These are phyloP conservation scores for Drosophila siamana DNA, from an alignment of 2,888 invertebrate genomes.

Conservation along the genomic window DNA sequence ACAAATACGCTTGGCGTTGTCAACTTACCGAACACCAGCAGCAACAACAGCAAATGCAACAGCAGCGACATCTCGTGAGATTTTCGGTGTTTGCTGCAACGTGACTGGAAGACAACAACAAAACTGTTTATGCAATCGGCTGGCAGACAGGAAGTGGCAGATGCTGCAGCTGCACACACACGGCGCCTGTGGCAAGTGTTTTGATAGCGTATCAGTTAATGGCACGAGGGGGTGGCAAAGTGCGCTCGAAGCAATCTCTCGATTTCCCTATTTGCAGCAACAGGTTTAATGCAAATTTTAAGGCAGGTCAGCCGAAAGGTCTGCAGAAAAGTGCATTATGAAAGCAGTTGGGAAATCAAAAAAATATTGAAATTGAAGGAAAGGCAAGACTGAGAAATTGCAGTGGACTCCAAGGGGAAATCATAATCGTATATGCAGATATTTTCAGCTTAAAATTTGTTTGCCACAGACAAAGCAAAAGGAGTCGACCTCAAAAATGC, in stretches of 20 bases:
- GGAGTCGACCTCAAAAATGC: background rate
- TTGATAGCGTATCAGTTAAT: conserved; percentile 5
- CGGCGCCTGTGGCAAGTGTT: conserved; percentile 31
- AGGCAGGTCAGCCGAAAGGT: background rate
- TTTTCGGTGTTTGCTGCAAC: conserved; percentile 56
- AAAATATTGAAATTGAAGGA: background rate
- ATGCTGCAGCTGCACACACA: conserved; percentile 33
- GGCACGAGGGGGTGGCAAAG: conserved; percentile 1
- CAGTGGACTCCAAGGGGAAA: background rate
- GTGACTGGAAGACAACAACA: conserved; percentile 32
- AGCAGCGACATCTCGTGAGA: conserved; percentile 59
- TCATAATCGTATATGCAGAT: background rate
- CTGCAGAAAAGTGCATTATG: background rate
- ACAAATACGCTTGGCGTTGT: conserved; percentile 11
- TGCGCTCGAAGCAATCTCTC: conserved; percentile 3
- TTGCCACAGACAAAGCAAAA: background rate
- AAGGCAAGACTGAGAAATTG: background rate
- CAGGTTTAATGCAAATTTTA: conserved; percentile 33
- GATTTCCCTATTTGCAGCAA: conserved; percentile 22
- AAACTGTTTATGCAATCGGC: conserved; percentile 53
- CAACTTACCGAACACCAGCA: conserved; percentile 70
- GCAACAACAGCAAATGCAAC: conserved; percentile 58
- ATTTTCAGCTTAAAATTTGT: background rate
- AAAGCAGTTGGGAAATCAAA: too few relatives aligned
- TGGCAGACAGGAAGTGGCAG: conserved; percentile 57